Evolutionary conservation across 2,797 vertebrate genomes (phyloP), one percentile per base, ranked within the genome.

Genomic region (Malacoraja senta): DNA sequence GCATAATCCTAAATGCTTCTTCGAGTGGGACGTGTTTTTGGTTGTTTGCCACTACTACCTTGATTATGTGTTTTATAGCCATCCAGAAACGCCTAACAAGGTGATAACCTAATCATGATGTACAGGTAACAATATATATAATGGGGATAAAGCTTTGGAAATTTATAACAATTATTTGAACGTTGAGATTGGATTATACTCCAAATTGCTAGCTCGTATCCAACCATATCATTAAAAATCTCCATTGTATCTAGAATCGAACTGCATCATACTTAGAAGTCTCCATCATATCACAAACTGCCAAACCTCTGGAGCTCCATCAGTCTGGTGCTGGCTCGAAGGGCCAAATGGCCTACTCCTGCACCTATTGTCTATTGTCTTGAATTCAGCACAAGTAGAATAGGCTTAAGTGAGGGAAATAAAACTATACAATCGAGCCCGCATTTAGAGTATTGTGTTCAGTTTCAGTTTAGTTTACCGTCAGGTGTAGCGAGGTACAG

Each of bases 131-230:
- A 65, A 29, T 63, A 86, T 65, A 63, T 19, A 61, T 86, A 35
- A 88, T 68, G n/a, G 35, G n/a, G 32, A 53, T 68, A 68, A 65
- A 88, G 29, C 63, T 35, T 68, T 61, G 35, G 84, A 8, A 65
- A 68, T 88, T 88, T 65, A 88, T 21, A n/a, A 88, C 61, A 88
- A 88, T 88, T 35, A 21, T 88, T 88, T 88, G 29, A 68, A 88
- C 17, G 2, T 8, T 88, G 63, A 35, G 84, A 68, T 68, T 88
- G 84, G 84, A 88, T 21, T 68, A 10, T 68, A 17, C 63, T 19
- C 84, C 68, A 88, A 88, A 63, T 2, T 88, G 29, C 58, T 65
- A 3, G 15, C 12, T 21, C 2, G 17, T 35, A 35, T 35, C n/a
- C 3, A 68, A n/a, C 84, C 35, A 21, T 88, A 68, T 35, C 21